These are phyloP conservation scores for Caenorhabditis zanzibari DNA, from an alignment of 2,888 invertebrate genomes.

Conservation along the genomic window DNA sequence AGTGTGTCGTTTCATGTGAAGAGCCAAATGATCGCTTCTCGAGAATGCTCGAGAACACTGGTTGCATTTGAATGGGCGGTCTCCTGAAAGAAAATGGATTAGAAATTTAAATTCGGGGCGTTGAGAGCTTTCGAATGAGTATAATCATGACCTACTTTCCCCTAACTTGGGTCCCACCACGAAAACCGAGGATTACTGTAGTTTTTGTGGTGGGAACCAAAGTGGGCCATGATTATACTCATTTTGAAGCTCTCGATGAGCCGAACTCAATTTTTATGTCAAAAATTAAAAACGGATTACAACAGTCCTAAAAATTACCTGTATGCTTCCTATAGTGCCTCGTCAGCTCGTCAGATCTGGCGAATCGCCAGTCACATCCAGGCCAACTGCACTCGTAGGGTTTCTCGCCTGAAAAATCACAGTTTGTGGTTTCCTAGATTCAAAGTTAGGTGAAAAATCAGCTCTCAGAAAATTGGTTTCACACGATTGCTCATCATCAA, in stretches of 20 bases:
- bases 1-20: constrained; percentile 76
- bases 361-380: constrained; percentile 82
- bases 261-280: not conserved
- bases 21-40: constrained; percentile 87
- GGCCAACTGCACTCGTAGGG: constrained; percentile 82
- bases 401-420: constrained; percentile 80
- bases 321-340: constrained; percentile 85
- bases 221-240: not conserved
- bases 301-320: constrained; percentile 81
- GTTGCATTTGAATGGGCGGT: constrained; percentile 87
- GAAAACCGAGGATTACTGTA: not conserved
- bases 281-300: constrained; percentile 1
- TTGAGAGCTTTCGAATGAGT: not conserved
- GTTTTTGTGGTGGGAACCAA: not conserved
- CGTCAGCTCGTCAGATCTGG: constrained; percentile 78
- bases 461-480: too few relatives aligned
- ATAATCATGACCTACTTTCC: not conserved
- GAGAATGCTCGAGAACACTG: constrained; percentile 87
- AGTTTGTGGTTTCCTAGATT: too few relatives aligned
- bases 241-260: not conserved
- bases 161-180: not conserved
- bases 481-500: too few relatives aligned
- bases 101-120: not conserved
- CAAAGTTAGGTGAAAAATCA: too few relatives aligned
- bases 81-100: constrained; percentile 75